Percentiles rank a stretch among this genome's conserved stretches.
These are phyloP conservation scores for Drosophila nigromelanica DNA, from an alignment of 1,140 invertebrate genomes.

Conservation along the genomic window DNA sequence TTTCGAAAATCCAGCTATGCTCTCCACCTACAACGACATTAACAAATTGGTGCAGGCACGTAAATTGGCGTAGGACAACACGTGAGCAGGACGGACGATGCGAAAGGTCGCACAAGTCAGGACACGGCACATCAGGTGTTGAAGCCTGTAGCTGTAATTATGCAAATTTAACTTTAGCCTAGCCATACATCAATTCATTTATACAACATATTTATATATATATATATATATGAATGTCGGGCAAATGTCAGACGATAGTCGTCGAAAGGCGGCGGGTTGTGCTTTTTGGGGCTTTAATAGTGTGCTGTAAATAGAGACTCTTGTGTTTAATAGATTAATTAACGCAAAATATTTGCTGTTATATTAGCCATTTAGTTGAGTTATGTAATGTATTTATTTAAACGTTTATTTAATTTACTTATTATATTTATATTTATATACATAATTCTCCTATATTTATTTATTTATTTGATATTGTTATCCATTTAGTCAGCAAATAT, in stretches of 20 bases:
- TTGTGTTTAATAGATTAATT: conserved; percentile 72
- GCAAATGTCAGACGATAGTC: too few species aligned
- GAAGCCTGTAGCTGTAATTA: conserved; percentile 63
- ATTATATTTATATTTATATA: conserved; percentile 35
- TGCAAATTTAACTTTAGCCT: conserved; percentile 73
- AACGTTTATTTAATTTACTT: conserved; percentile 25
- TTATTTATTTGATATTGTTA: conserved; percentile 62
- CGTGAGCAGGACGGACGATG: conserved; percentile 5
- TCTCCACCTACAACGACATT: conserved; percentile 93
- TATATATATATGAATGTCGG: conserved; percentile 29
- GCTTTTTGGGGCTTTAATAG: conserved; percentile 44
- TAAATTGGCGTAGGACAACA: conserved; percentile 84
- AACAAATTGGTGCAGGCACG: conserved; percentile 93
- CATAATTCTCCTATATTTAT: conserved; percentile 32
- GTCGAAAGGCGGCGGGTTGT: conserved; percentile 9
- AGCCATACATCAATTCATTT: conserved; percentile 55
- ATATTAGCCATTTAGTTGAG: conserved; percentile 72
- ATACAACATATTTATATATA: background rate
- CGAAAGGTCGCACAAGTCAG: conserved; percentile 57
- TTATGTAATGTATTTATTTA: conserved; percentile 66
- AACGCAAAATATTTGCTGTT: conserved; percentile 56
- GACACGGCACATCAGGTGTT: conserved; percentile 41
- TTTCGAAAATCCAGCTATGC: conserved; percentile 90
- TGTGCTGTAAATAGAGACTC: conserved; percentile 72
- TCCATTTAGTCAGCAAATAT: conserved; percentile 49